These are phyloP conservation scores for Macaca mulatta DNA, from an alignment of 2,113 vertebrate species.

Conservation along the genomic window DNA sequence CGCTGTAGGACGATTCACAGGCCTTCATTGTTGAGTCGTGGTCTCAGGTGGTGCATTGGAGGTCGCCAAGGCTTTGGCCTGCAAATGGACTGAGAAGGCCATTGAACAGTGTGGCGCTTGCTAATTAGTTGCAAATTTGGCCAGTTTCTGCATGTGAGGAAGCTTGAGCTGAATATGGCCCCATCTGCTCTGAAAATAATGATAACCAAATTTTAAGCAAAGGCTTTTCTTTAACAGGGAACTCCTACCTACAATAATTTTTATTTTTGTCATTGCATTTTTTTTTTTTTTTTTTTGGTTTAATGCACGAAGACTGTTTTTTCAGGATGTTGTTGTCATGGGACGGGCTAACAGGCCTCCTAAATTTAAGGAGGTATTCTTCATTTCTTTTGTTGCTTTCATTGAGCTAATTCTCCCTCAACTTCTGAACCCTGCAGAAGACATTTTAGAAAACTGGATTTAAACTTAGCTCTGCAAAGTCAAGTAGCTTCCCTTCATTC, in stretches of 20 bases:
- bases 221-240: constrained; percentile 10
- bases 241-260: background rate
- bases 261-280: background rate
- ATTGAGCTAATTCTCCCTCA: background rate
- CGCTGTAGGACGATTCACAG: constrained; percentile 44
- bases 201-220: background rate
- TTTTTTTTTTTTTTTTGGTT: background rate
- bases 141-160: background rate
- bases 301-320: background rate
- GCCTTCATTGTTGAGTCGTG: background rate
- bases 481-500: background rate
- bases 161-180: constrained; percentile 46
- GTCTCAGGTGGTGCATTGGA: constrained; percentile 68
- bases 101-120: background rate
- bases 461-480: constrained; percentile 5
- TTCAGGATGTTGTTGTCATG: background rate
- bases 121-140: constrained; percentile 71
- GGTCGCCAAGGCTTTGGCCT: constrained; percentile 54
- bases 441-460: background rate
- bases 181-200: constrained; percentile 75
- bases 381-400: constrained; percentile 9
- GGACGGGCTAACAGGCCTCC: background rate
- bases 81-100: constrained; percentile 71
- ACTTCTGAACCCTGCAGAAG: background rate
- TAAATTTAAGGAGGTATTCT: background rate